phyloP scores from a whole-genome alignment of 2,797 vertebrate genomes.

The Helicolenus hilgendorfi region DNA sequence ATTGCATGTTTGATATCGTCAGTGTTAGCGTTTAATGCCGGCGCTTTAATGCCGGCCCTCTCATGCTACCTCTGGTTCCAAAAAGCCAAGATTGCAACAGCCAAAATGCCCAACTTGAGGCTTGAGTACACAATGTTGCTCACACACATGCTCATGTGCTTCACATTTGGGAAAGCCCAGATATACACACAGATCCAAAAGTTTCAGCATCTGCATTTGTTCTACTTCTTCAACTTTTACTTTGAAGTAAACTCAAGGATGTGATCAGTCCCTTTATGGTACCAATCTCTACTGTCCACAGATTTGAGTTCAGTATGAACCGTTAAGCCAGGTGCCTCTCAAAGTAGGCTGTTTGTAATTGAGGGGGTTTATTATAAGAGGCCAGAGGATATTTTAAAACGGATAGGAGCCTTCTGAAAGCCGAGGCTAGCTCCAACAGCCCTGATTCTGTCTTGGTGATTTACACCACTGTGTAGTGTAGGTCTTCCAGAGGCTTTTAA shows the following conservation, averaged over 20 bases:
- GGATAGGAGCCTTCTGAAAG: conserved; percentile 58
- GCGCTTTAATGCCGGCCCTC: no score
- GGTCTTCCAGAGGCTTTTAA: conserved; percentile 80
- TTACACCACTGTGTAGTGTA: conserved; percentile 74
- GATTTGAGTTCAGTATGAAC: conserved; percentile 9
- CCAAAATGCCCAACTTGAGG: neutral
- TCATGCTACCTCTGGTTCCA: neutral
- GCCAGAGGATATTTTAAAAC: conserved; percentile 75
- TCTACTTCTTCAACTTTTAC: conserved; percentile 56
- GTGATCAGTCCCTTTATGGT: neutral
- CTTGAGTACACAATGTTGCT: neutral
- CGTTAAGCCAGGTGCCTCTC: conserved; percentile 50
- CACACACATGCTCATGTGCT: neutral
- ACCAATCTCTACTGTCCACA: conserved; percentile 5
- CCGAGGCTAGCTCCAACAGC: conserved; percentile 61
- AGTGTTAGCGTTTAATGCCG: no score
- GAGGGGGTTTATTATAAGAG: conserved; percentile 78
- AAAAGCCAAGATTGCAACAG: neutral
- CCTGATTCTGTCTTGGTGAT: conserved; percentile 89
- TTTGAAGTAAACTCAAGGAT: conserved; percentile 21
- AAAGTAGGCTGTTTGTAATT: conserved; percentile 82
- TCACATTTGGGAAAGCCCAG: neutral
- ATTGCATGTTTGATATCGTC: no score
- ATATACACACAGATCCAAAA: neutral
- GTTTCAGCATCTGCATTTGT: neutral